Percentiles rank a stretch among this genome's conserved stretches.
Conservation (phyloP, 2,113 vertebrate species). For the Callaeas wilsoni region DNA sequence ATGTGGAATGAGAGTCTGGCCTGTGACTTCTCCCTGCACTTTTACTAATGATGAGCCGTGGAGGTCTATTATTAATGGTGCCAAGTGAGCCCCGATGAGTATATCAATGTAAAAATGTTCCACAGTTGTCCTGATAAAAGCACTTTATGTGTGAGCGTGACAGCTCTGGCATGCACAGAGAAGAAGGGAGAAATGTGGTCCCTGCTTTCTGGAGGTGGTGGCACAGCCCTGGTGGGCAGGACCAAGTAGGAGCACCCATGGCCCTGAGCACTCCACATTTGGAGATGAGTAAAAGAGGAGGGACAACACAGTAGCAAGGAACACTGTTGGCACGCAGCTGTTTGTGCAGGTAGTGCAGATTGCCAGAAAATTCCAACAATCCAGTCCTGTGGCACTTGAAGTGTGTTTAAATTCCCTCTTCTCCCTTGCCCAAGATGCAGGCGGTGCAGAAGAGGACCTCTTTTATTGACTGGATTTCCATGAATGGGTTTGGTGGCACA, state of each 20-base stretch:
- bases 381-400: neutral
- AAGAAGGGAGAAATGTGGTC: neutral
- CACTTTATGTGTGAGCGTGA: neutral
- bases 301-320: neutral
- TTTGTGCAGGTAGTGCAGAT: neutral
- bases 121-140: neutral
- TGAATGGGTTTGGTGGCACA: neutral
- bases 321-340: neutral
- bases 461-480: neutral
- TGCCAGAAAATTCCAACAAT: neutral
- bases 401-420: neutral
- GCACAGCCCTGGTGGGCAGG: neutral
- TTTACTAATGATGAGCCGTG: neutral
- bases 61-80: constrained; percentile 5
- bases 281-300: neutral
- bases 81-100: neutral
- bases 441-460: neutral
- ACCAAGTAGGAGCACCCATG: rapidly evolving
- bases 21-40: neutral
- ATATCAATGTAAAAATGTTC: neutral
- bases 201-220: neutral
- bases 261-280: neutral
- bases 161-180: neutral
- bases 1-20: neutral
- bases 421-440: neutral